Evolutionary conservation across 1,140 invertebrate genomes (phyloP), one percentile per base, ranked within the genome.

Genomic region (Lordiphosa stackelbergi): DNA sequence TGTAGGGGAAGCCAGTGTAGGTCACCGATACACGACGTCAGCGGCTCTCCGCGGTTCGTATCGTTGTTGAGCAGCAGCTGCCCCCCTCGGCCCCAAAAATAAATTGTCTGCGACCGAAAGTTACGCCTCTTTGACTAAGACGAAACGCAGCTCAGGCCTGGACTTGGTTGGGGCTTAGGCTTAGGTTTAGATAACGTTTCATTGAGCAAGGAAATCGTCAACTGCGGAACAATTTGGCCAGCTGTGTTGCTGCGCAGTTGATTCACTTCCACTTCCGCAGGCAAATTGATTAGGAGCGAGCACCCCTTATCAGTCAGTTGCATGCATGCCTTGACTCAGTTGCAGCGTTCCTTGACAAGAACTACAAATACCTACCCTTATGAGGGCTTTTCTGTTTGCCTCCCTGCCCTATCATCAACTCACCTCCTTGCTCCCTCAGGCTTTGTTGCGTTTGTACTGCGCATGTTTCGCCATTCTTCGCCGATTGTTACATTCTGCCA

Each of bases 401-500:
- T 65, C 51, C 42, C 42, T 37, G 22, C 52, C 47, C 65, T 57
- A 8, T 8, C 7, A 31, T 31, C 28, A 8, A 31, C 28, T 31
- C 7, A 31, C 28, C 28, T 31, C 28, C 28, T 31, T 31, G 28
- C 28, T 19, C 19, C 19, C 8, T 31, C 7, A 31, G 28, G 28
- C 28, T 31, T 31, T 31, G 57, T 41, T 49, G 57, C 13, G 0
- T 31, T 37, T 31, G 28, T 28, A 72, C 55, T 81, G 75, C 75
- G 75, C 75, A 81, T 81, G 77, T 81, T 81, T 81, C 58, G 38
- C 53, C 51, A 59, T 66, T 55, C 52, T 52, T 53, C 60, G 56
- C 35, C 62, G 49, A 28, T 63, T 42, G 24, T 69, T 54, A 68
- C 48, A 43, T 35, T 60, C 58, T 53, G 63, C 19, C 31, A 64